Percentiles rank a stretch among this genome's conserved stretches.
phyloP scores from a whole-genome alignment of 2,888 invertebrate genomes.

The Agriotes lineatus region DNA sequence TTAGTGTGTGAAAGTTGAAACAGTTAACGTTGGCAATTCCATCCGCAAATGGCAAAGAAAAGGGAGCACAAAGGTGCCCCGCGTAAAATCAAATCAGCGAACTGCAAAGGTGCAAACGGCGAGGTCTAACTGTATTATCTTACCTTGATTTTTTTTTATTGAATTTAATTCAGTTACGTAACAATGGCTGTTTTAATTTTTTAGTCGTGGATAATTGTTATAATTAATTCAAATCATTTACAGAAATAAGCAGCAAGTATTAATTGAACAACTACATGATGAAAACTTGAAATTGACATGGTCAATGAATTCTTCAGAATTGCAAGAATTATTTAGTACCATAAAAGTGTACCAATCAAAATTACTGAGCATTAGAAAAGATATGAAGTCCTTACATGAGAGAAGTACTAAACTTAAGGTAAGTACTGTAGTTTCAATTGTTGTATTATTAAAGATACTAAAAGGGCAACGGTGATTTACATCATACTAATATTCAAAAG shows the following conservation, averaged over 20 bases:
- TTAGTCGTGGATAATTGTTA: not conserved
- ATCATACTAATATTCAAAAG: too few relatives aligned
- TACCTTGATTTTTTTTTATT: too few relatives aligned
- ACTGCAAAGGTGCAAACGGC: too few relatives aligned
- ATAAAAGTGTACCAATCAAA: conserved; percentile 65
- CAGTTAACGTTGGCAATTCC: too few relatives aligned
- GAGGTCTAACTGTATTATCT: too few relatives aligned
- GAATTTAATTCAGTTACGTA: too few relatives aligned
- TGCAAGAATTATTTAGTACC: conserved; percentile 60
- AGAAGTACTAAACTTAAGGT: conserved; percentile 65
- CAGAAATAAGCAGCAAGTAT: conserved; percentile 53
- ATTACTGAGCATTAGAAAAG: conserved; percentile 63
- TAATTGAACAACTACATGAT: conserved; percentile 64
- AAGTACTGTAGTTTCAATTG: conserved; percentile 15
- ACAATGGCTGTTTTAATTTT: not conserved
- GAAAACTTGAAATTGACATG: conserved; percentile 54
- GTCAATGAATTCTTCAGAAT: conserved; percentile 53
- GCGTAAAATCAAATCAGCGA: too few relatives aligned
- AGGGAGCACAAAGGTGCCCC: too few relatives aligned
- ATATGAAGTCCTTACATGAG: conserved; percentile 65
- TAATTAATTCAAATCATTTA: conserved; percentile 10
- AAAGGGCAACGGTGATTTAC: too few relatives aligned
- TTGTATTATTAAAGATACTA: too few relatives aligned
- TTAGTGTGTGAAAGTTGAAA: too few relatives aligned
- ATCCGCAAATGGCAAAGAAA: too few relatives aligned